These are phyloP conservation scores for Steatocranus sp. DNA, from an alignment of 2,797 vertebrate species.

Conservation along the genomic window DNA sequence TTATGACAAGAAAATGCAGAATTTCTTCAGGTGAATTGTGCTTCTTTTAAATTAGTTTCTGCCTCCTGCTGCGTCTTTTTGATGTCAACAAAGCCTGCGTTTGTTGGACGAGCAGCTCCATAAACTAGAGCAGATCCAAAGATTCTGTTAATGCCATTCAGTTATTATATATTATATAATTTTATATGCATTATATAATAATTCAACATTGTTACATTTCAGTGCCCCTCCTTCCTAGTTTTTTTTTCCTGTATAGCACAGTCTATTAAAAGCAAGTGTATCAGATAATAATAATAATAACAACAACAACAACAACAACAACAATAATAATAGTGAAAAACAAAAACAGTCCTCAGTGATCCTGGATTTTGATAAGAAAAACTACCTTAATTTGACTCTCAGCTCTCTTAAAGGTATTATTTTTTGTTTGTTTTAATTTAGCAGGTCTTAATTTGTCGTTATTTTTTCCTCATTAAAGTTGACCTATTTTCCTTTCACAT, in stretches of 20 bases:
- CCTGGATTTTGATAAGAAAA: background rate
- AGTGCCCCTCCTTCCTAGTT: background rate
- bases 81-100: background rate
- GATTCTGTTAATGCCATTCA: background rate
- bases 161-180: background rate
- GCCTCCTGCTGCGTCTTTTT: background rate
- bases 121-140: background rate
- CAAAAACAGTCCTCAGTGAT: background rate
- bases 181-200: background rate
- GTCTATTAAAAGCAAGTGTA: background rate
- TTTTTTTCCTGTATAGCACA: background rate
- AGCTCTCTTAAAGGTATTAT: background rate
- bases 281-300: accelerated
- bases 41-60: background rate
- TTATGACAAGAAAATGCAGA: background rate
- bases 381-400: accelerated
- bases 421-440: background rate
- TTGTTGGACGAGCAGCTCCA: background rate
- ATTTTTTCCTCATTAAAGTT: background rate
- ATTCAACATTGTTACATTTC: background rate
- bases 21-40: background rate
- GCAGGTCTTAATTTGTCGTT: background rate
- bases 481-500: background rate
- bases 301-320: accelerated
- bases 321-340: background rate